Percentiles rank a stretch among this genome's conserved stretches.
Evolutionary conservation across 2,797 vertebrate species (phyloP).

Genomic region (Darevskia nairensis): DNA sequence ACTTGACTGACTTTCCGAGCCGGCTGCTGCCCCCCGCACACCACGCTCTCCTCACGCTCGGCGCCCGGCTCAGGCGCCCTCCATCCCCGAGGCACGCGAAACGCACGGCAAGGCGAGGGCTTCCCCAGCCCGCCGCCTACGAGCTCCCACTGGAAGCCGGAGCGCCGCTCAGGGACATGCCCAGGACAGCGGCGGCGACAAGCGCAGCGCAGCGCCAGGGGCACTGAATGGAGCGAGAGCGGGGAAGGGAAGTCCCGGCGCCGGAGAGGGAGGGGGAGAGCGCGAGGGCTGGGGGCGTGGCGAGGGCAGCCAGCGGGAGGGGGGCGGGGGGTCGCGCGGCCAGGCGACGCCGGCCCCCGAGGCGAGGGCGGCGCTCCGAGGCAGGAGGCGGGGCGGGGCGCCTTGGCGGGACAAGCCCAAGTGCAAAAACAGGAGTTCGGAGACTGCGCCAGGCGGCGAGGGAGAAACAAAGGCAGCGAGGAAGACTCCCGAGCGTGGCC

Average conservation of each 20-base stretch:
- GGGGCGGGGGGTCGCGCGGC: constrained; percentile 19
- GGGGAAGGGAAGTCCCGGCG: constrained; percentile 49
- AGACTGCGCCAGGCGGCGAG: background rate
- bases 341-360: constrained; percentile 20
- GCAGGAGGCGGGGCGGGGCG: background rate
- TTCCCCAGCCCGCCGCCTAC: constrained; percentile 44
- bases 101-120: constrained; percentile 14
- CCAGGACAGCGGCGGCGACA: background rate
- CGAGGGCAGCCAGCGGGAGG: background rate
- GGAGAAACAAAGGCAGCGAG: background rate
- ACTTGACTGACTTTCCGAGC: background rate
- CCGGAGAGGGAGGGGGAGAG: constrained; percentile 15
- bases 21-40: background rate
- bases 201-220: constrained; percentile 26
- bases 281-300: background rate
- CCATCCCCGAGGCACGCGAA: constrained; percentile 52
- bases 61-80: constrained; percentile 55
- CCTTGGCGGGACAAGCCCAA: background rate
- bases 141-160: background rate
- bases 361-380: constrained; percentile 14
- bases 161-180: constrained; percentile 44
- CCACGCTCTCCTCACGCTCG: background rate
- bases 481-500: background rate
- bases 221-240: constrained; percentile 13
- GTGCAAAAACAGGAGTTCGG: background rate